These are phyloP conservation scores for Dryocosmus kuriphilus DNA, from an alignment of 2,888 invertebrate species.

Conservation along the genomic window DNA sequence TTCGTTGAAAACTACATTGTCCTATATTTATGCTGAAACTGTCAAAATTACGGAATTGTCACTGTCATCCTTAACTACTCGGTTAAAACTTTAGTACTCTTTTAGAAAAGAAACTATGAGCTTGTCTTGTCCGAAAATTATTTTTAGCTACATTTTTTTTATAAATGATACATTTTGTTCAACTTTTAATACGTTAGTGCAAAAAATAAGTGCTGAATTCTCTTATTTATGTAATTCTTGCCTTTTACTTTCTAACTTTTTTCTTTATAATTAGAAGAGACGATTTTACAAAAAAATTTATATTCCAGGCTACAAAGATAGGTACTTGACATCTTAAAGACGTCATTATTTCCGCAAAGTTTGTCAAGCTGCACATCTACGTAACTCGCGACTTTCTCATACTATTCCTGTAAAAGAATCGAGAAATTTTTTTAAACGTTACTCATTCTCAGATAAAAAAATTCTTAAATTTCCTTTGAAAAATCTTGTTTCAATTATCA, in stretches of 20 bases:
- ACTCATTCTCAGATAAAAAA: neutral
- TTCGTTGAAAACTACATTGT: conserved; percentile 9
- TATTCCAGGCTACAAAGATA: conserved; percentile 23
- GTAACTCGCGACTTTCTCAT: conserved; percentile 14
- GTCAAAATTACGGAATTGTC: neutral
- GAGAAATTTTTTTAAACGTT: neutral
- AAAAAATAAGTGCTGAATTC: neutral
- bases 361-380: neutral
- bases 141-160: too few relatives aligned
- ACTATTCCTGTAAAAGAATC: neutral
- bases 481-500: neutral
- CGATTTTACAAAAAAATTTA: neutral
- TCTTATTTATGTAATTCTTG: neutral
- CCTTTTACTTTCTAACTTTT: neutral
- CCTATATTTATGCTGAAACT: conserved; percentile 23
- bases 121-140: too few relatives aligned
- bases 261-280: neutral
- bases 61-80: neutral
- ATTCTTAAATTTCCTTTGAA: neutral
- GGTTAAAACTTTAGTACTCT: too few relatives aligned
- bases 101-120: too few relatives aligned
- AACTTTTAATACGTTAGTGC: too few relatives aligned
- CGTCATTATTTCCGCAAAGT: conserved; percentile 17
- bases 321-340: conserved; percentile 6
- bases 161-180: too few relatives aligned